These are phyloP conservation scores for Dendropsophus ebraccatus DNA, from an alignment of 2,113 vertebrate genomes.

Conservation along the genomic window DNA sequence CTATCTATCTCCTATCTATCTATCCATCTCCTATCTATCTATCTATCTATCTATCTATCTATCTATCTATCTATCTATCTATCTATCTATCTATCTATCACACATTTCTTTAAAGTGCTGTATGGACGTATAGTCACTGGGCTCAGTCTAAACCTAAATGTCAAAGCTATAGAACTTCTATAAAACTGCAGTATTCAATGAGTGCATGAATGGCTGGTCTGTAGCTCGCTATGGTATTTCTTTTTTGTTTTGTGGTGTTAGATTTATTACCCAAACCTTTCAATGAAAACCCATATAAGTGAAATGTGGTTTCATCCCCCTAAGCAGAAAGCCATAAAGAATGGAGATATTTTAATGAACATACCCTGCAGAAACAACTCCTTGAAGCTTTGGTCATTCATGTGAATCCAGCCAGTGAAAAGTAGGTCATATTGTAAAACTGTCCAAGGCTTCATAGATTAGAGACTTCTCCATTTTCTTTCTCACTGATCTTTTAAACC, in stretches of 20 bases:
- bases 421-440: conserved; percentile 78
- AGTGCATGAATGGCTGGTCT: background rate
- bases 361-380: conserved; percentile 70
- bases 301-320: conserved; percentile 67
- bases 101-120: background rate
- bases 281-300: conserved; percentile 57
- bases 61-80: too few species aligned
- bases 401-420: conserved; percentile 72
- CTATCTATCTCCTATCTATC: too few species aligned
- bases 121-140: too few species aligned
- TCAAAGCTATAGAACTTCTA: background rate
- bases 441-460: conserved; percentile 71
- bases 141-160: background rate
- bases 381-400: conserved; percentile 67
- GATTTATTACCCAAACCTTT: conserved; percentile 63
- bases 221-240: conserved; percentile 26
- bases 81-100: too few species aligned
- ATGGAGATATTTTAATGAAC: conserved; percentile 69
- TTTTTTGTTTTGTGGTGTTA: background rate
- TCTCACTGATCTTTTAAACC: conserved; percentile 62
- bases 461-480: conserved; percentile 65
- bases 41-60: too few species aligned
- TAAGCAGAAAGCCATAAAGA: conserved; percentile 68
- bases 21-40: too few species aligned
- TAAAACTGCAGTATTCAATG: background rate